phyloP scores from a whole-genome alignment of 2,113 vertebrate species.

The Tricholaema leucomelas region DNA sequence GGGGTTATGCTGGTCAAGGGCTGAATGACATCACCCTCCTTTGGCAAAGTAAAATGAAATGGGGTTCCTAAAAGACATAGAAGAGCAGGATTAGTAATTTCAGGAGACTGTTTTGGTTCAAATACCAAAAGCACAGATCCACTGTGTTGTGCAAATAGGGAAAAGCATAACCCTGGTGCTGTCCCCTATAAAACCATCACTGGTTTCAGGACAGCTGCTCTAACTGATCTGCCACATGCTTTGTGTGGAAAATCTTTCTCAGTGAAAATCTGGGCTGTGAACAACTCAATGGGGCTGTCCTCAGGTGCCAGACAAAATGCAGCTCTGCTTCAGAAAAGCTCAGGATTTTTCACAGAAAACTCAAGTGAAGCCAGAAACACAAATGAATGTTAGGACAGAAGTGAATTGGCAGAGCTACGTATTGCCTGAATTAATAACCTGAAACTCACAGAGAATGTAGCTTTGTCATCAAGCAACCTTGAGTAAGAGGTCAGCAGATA shows the following conservation, averaged over 20 bases:
- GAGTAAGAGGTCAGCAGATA: not conserved
- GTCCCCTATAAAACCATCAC: not conserved
- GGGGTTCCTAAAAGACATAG: constrained; percentile 78
- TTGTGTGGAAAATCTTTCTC: not conserved
- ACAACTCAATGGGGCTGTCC: not conserved
- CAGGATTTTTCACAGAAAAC: not conserved
- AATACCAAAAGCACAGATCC: not conserved
- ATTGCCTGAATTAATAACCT: not conserved
- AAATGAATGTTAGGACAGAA: not conserved
- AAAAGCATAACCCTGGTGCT: not conserved
- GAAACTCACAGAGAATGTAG: not conserved
- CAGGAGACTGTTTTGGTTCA: not conserved
- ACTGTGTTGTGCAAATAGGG: not conserved
- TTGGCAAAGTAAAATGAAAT: constrained; percentile 89
- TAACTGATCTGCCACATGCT: not conserved
- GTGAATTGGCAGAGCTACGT: not conserved
- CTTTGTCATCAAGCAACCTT: not conserved
- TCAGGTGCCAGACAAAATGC: not conserved
- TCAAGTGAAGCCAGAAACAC: not conserved
- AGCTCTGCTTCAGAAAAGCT: not conserved
- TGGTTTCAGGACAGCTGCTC: not conserved
- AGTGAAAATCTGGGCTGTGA: not conserved
- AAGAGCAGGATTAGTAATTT: not conserved
- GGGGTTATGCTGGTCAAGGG: constrained; percentile 83
- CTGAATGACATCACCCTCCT: constrained; percentile 87